Conservation (phyloP, 2,888 invertebrate species). For the Listrodromus nycthemerus region DNA sequence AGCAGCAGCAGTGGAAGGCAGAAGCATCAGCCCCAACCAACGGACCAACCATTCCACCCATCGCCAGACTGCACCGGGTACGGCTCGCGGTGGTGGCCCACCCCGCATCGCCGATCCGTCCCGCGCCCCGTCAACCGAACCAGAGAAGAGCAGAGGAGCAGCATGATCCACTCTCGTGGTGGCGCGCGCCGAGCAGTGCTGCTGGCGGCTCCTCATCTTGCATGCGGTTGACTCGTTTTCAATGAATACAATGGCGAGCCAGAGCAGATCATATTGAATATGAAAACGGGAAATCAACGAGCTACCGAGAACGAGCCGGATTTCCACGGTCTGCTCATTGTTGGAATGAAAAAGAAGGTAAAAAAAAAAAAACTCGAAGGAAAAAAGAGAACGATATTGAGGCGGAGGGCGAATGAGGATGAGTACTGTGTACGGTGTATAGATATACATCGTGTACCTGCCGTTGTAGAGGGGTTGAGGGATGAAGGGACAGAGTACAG, state of each 20-base stretch:
- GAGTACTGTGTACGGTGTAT: slow-evolving; percentile 22
- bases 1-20: slow-evolving; percentile 64
- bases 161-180: slow-evolving; percentile 80
- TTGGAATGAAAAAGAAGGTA: slow-evolving; percentile 66
- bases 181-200: slow-evolving; percentile 71
- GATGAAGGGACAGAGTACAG: slow-evolving; percentile 24
- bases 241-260: slow-evolving; percentile 83
- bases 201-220: slow-evolving; percentile 80
- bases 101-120: slow-evolving; percentile 59
- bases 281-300: slow-evolving; percentile 84
- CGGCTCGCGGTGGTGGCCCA: slow-evolving; percentile 69
- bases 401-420: slow-evolving; percentile 56
- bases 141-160: slow-evolving; percentile 70
- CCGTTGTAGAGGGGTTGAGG: slow-evolving; percentile 27
- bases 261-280: slow-evolving; percentile 83
- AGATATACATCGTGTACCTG: slow-evolving; percentile 11
- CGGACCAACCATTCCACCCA: slow-evolving; percentile 69
- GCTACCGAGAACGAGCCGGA: slow-evolving; percentile 74
- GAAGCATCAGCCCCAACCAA: slow-evolving; percentile 71
- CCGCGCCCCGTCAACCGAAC: slow-evolving; percentile 59
- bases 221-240: slow-evolving; percentile 84
- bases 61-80: slow-evolving; percentile 63
- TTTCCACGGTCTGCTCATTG: slow-evolving; percentile 71
- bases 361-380: slow-evolving; percentile 28
- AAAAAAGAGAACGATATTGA: slow-evolving; percentile 47